Evolutionary conservation across 2,888 invertebrate genomes (phyloP).

Genomic region (Schrankia costaestrigalis): DNA sequence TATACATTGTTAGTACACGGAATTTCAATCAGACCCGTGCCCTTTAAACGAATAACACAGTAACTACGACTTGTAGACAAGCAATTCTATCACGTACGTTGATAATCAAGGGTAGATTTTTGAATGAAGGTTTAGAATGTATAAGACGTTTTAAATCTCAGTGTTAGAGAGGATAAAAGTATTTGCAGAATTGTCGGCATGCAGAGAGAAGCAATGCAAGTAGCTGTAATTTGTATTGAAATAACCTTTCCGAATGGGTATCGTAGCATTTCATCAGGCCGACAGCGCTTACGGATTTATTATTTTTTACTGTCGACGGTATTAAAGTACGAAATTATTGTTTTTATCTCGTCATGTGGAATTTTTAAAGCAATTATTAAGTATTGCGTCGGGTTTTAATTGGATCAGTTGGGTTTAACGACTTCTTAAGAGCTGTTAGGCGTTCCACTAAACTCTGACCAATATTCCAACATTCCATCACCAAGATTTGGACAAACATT

Average conservation of each 20-base stretch:
- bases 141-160: constrained; percentile 32
- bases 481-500: constrained; percentile 23
- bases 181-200: constrained; percentile 78
- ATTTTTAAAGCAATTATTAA: constrained; percentile 79
- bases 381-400: constrained; percentile 72
- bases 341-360: constrained; percentile 75
- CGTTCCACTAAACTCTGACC: constrained; percentile 42
- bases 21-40: constrained; percentile 72
- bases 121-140: constrained; percentile 1
- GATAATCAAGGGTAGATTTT: constrained; percentile 23
- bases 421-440: constrained; percentile 58
- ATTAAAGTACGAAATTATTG: constrained; percentile 78
- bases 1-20: constrained; percentile 75
- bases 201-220: constrained; percentile 70
- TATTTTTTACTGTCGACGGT: constrained; percentile 71
- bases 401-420: constrained; percentile 73
- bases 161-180: constrained; percentile 68
- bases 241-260: constrained; percentile 75
- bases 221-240: constrained; percentile 79
- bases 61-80: constrained; percentile 12
- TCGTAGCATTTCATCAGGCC: constrained; percentile 73
- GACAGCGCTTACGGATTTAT: constrained; percentile 67
- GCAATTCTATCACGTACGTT: constrained; percentile 16
- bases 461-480: constrained; percentile 17
- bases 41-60: constrained; percentile 13